Evolutionary conservation across 2,797 vertebrate genomes (phyloP), one percentile per base, ranked within the genome.

Genomic region (Rhodeus uyekii): DNA sequence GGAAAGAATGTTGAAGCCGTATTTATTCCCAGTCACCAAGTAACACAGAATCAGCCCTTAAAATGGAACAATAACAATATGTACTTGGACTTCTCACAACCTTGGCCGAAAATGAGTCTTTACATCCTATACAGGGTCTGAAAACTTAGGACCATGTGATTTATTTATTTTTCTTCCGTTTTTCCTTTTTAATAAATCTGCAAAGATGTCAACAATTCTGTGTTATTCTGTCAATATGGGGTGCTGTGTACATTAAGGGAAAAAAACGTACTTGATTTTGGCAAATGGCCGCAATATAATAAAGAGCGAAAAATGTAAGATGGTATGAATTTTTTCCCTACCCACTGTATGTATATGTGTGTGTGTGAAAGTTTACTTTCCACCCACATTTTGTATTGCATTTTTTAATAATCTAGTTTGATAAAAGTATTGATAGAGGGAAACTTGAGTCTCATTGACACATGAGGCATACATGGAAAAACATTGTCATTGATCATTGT

Each of bases 1-100:
- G 80, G 67, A 68, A 65, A 77, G 80, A 29, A 22, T 72, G 53
- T 80, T 71, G 77, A 44, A 16, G 79, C 42, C 32, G 39, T 50
- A 81, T 75, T 67, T 81, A 53, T 67, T 39, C 19, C 34, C 12
- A 39, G 42, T 73, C 79, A 48, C 78, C 78, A 79, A 71, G 60
- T 58, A 81, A 71, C 48, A 53, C 46, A 53, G 44, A 81, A 65
- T 74, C 75, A 46, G 58, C 38, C 22, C 53, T 72, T 42, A 61
- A 63, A 72, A 63, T 50, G 73, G 29, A 73, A 55, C 67, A 60
- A 38, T 27, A 72, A 34, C 32, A 73, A 73, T 50, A 27, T 73
- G 55, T 61, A 50, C 29, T 63, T 79, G 50, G 74, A 50, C 8
- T 32, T 71, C 67, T 60, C 38, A 60, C 19, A 80, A 29, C 27